Percentiles rank a stretch among this genome's conserved stretches.
Conservation (phyloP, 1,140 invertebrate genomes). For the Sesamia nonagrioides region DNA sequence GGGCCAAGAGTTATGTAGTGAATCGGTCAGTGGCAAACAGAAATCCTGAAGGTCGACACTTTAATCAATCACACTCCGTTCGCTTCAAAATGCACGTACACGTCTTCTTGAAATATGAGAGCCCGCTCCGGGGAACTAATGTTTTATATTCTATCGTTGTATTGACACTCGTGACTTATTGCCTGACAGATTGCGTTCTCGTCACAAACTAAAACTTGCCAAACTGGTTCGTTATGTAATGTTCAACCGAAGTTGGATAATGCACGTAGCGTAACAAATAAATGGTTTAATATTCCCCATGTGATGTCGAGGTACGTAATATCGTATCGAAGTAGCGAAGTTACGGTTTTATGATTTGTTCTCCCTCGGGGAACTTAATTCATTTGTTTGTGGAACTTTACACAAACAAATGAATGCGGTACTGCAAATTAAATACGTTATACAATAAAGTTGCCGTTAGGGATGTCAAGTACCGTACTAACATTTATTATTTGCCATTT, state of each 20-base stretch:
- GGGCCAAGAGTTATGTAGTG: slow-evolving; percentile 22
- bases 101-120: slow-evolving; percentile 72
- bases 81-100: slow-evolving; percentile 68
- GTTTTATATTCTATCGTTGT: slow-evolving; percentile 74
- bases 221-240: slow-evolving; percentile 9
- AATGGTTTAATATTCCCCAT: slow-evolving; percentile 34
- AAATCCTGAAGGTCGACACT: slow-evolving; percentile 65
- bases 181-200: slow-evolving; percentile 64
- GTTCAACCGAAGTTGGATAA: slow-evolving; percentile 33
- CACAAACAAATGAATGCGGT: slow-evolving; percentile 22
- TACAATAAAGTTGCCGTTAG: slow-evolving; percentile 2
- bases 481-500: slow-evolving; percentile 16
- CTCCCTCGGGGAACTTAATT: slow-evolving; percentile 30
- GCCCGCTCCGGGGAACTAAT: slow-evolving; percentile 62
- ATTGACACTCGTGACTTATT: slow-evolving; percentile 76
- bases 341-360: slow-evolving; percentile 35
- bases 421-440: slow-evolving; percentile 26
- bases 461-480: background rate
- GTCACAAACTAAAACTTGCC: slow-evolving; percentile 48
- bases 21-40: slow-evolving; percentile 47
- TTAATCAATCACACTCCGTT: slow-evolving; percentile 76
- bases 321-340: slow-evolving; percentile 26
- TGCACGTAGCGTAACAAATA: slow-evolving; percentile 15
- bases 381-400: slow-evolving; percentile 29
- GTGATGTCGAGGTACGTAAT: slow-evolving; percentile 18